A percentile compares a stretch with the other conserved stretches of the same genome.
Conservation (phyloP, 2,888 invertebrate species). For the Drosophila acutilabella region DNA sequence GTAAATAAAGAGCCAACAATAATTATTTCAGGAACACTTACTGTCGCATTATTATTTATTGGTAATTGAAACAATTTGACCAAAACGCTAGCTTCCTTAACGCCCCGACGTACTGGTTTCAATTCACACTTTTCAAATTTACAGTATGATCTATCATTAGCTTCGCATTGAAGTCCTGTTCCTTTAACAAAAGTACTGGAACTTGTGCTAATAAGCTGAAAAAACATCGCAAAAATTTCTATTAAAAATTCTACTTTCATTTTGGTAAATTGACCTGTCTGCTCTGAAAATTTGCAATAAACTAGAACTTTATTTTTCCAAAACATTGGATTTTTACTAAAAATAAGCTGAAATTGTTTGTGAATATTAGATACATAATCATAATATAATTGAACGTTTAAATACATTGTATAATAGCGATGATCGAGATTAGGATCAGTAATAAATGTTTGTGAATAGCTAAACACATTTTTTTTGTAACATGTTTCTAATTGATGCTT, state of each 20-base stretch:
- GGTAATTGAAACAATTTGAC: conserved; percentile 28
- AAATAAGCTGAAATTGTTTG: background rate
- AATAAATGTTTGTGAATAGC: no score
- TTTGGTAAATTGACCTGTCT: background rate
- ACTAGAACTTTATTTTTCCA: no score
- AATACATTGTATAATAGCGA: no score
- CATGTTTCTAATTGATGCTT: no score
- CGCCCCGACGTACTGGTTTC: conserved; percentile 18
- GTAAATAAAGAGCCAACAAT: background rate
- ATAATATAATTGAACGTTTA: no score
- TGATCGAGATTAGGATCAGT: no score
- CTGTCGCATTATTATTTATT: conserved; percentile 37
- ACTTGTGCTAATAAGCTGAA: background rate
- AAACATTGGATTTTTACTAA: background rate
- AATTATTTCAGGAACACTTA: background rate
- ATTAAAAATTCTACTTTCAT: background rate
- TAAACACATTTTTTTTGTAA: no score
- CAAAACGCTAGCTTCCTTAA: conserved; percentile 17
- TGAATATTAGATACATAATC: no score
- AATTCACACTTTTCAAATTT: conserved; percentile 20
- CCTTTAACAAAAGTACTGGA: background rate
- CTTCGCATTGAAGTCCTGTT: conserved; percentile 23
- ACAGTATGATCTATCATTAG: conserved; percentile 11
- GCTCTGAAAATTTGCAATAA: background rate
- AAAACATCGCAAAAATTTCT: background rate